Conservation (phyloP, 2,888 invertebrate species). For the Caenorhabditis doughertyi region DNA sequence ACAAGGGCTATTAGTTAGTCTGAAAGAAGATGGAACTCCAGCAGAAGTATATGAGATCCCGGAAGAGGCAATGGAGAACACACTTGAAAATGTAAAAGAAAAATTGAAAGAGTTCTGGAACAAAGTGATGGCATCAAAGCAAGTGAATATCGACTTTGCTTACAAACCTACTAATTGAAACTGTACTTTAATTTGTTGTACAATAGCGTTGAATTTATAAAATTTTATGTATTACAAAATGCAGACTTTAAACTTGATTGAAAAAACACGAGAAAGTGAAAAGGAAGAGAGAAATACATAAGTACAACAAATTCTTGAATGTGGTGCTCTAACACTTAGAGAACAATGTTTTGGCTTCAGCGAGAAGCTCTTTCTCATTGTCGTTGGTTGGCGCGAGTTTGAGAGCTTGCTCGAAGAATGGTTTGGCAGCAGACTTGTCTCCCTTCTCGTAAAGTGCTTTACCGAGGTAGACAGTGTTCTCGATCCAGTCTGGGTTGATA, state of each 20-base stretch:
- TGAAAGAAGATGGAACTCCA: constrained; percentile 54
- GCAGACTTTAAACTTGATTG: background rate
- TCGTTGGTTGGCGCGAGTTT: constrained; percentile 65
- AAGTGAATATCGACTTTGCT: constrained; percentile 46
- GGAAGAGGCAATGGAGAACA: constrained; percentile 32
- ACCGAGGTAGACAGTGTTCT: constrained; percentile 84
- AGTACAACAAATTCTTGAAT: constrained; percentile 17
- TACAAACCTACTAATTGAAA: constrained; percentile 24
- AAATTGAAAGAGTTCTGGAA: constrained; percentile 44
- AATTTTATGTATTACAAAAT: constrained; percentile 9
- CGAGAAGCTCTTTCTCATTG: constrained; percentile 67
- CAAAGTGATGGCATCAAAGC: constrained; percentile 5
- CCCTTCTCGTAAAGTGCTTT: constrained; percentile 79
- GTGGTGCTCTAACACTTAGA: constrained; percentile 63
- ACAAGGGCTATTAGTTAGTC: constrained; percentile 41
- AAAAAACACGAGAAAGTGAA: constrained; percentile 22
- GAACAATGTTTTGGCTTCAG: constrained; percentile 66
- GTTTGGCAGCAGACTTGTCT: constrained; percentile 75
- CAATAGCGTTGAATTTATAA: background rate
- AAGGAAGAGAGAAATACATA: constrained; percentile 2
- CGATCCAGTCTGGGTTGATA: constrained; percentile 84
- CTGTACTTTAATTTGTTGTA: background rate
- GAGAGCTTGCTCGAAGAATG: constrained; percentile 71
- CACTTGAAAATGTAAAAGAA: constrained; percentile 27
- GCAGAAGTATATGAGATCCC: constrained; percentile 51